Conservation (phyloP, 2,797 vertebrate species). For the Diceros bicornis region DNA sequence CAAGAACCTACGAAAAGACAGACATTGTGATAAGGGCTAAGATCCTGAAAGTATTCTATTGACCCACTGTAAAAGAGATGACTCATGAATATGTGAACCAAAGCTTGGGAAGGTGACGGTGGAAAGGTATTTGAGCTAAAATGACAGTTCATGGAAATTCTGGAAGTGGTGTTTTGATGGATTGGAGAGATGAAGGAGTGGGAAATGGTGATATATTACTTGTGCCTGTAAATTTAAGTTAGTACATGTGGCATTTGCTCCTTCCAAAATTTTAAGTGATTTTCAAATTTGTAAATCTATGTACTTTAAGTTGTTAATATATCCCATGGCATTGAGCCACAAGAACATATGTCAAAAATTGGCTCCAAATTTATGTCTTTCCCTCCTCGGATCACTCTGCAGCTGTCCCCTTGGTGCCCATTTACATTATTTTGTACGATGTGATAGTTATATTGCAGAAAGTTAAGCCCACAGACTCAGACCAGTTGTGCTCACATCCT, state of each 20-base stretch:
- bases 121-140: background rate
- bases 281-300: slow-evolving; percentile 37
- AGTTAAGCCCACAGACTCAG: background rate
- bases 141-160: background rate
- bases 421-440: background rate
- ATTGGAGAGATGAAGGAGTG: background rate
- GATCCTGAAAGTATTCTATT: background rate
- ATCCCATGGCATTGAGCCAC: background rate
- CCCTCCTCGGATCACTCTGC: background rate
- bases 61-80: background rate
- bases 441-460: background rate
- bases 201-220: background rate
- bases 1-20: background rate
- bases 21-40: background rate
- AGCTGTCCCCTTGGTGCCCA: background rate
- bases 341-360: background rate
- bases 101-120: background rate
- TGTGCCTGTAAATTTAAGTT: background rate
- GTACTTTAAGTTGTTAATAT: background rate
- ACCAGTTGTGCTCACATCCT: background rate
- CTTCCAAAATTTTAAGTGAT: slow-evolving; percentile 46
- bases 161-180: background rate
- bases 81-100: background rate
- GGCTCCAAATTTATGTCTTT: slow-evolving; percentile 16
- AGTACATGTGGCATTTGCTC: background rate